phyloP scores from a whole-genome alignment of 2,113 vertebrate genomes.

The Tiliqua scincoides region DNA sequence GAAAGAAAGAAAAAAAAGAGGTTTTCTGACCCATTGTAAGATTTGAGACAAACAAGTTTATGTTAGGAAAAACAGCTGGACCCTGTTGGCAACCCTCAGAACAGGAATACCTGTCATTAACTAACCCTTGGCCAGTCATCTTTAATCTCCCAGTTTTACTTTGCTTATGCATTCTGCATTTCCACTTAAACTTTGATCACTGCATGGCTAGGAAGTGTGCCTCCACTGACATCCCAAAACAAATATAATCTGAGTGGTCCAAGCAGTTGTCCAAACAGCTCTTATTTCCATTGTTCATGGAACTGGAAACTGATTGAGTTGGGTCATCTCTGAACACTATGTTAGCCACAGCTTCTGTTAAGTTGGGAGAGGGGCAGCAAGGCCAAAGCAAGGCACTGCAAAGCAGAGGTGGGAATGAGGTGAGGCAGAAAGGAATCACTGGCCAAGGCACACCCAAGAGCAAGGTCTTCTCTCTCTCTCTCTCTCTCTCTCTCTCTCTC shows the following conservation, averaged over 20 bases:
- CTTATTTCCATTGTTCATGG: neutral
- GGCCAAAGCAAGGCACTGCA: no score
- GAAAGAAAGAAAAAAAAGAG: constrained; percentile 16
- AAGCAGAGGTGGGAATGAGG: no score
- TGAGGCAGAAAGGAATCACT: no score
- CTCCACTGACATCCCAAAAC: neutral
- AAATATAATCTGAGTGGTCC: neutral
- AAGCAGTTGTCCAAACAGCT: constrained; percentile 4
- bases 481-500: no score
- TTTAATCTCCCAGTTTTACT: neutral
- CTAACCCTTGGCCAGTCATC: constrained; percentile 14
- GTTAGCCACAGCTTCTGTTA: neutral
- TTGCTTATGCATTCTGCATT: constrained; percentile 8
- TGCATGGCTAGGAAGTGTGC: neutral
- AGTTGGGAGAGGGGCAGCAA: neutral
- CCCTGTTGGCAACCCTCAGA: neutral
- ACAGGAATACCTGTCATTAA: constrained; percentile 20
- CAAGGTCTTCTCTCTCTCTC: no score
- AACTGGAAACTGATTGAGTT: neutral
- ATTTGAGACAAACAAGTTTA: constrained; percentile 49
- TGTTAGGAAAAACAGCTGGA: constrained; percentile 31
- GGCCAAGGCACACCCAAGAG: no score
- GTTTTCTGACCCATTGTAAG: constrained; percentile 14
- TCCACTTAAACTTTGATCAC: neutral
- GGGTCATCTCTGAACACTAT: no score